Evolutionary conservation across 2,888 invertebrate genomes (phyloP), one percentile per base, ranked within the genome.

Genomic region (Aporophyla lueneburgensis): DNA sequence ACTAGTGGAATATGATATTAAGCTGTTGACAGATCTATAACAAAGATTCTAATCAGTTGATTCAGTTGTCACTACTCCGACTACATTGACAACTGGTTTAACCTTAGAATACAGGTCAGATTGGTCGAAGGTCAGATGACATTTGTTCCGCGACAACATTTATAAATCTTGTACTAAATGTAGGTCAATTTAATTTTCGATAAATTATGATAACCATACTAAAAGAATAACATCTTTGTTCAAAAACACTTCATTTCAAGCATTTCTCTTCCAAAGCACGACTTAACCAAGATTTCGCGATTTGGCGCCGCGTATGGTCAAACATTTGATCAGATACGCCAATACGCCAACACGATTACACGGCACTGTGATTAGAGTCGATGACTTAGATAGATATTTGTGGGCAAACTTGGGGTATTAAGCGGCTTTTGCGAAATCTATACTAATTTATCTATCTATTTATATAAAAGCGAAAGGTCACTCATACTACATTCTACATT

Each of bases 371-470:
- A 74, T 77, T 67, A 80, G 49, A 77, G 16, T n/a, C 33, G 83
- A 85, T 85, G 85, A 84, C 78, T 85, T 76, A 76, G 43, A 69
- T 84, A 81, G 78, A 84, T 84, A 81, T 56, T 78, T 75, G 53
- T 59, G 65, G 69, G 33, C 56, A 65, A 24, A 40, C 27, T 69
- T 5, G 21, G 33, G 16, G 56, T 78, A 51, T 53, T 3, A 62
- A 51, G 63, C 58, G 24, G 43, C 16, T 58, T 40, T 78, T 67
- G 14, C 43, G 21, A 33, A 78, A 78, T 51, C 19, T 51, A 21
- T 51, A 19, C 51, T 51, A 51, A 46, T 33, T 33, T 33, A 33
- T 33, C 33, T 33, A 33, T 33, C 33, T 33, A 33, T 33, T 33
- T 33, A 33, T 33, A 33, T 33, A 33, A 33, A 33, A 33, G 33